phyloP scores from a whole-genome alignment of 2,113 vertebrate species.

The Limanda limanda region DNA sequence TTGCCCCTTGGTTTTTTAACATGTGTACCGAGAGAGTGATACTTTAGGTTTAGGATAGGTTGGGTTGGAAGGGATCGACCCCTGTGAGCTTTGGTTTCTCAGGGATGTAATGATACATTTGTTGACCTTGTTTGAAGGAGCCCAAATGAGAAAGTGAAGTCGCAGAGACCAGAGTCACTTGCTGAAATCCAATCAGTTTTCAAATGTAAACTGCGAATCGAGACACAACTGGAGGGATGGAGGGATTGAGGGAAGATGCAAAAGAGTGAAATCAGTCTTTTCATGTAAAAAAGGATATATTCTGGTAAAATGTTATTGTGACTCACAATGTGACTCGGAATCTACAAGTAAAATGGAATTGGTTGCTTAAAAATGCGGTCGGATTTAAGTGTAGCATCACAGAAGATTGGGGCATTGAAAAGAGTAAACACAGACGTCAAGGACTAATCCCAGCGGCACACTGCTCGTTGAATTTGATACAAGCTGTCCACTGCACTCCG shows the following conservation, averaged over 20 bases:
- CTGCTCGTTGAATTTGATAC: conserved; percentile 46
- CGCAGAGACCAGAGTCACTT: too few species aligned
- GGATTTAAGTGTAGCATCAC: not conserved
- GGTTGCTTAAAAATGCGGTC: not conserved
- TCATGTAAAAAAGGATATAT: too few species aligned
- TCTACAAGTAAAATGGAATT: not conserved
- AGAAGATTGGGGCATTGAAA: not conserved
- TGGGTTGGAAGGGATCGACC: not conserved
- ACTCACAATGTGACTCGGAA: not conserved
- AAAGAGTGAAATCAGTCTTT: too few species aligned
- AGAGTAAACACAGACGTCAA: conserved; percentile 34
- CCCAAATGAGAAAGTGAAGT: too few species aligned
- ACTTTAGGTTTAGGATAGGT: too few species aligned
- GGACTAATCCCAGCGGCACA: conserved; percentile 20
- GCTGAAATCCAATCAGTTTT: not conserved
- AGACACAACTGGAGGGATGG: too few species aligned
- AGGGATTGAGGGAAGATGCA: not conserved
- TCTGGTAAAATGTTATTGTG: not conserved
- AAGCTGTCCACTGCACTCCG: conserved; percentile 21
- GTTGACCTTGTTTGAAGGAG: too few species aligned
- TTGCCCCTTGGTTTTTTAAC: not conserved
- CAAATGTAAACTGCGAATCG: not conserved
- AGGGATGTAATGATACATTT: too few species aligned
- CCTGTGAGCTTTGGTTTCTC: too few species aligned
- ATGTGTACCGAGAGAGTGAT: not conserved